Conservation (phyloP, 2,797 vertebrate genomes). For the Malurus splendens region DNA sequence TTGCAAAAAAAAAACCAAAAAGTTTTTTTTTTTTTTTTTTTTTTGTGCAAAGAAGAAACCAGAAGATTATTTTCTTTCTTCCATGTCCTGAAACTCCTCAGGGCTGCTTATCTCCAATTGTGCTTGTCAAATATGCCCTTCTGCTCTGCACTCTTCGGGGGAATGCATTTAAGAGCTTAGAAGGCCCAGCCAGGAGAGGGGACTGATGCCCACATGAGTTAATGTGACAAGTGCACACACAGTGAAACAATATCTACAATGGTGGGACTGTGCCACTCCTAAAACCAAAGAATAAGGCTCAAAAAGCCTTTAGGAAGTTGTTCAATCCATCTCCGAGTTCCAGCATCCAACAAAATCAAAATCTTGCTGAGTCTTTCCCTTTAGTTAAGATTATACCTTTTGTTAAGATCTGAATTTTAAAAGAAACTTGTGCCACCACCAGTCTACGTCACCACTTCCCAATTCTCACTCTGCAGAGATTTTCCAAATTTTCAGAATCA, state of each 20-base stretch:
- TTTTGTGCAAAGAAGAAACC: slow-evolving; percentile 45
- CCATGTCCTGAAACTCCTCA: slow-evolving; percentile 44
- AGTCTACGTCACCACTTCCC: not conserved
- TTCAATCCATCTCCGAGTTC: not conserved
- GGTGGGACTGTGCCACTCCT: not conserved
- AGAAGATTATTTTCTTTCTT: slow-evolving; percentile 58
- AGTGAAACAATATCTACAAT: not conserved
- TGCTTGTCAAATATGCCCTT: slow-evolving; percentile 52
- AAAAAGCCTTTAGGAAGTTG: not conserved
- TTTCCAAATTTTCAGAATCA: not conserved
- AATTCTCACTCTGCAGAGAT: not conserved
- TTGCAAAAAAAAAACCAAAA: no score
- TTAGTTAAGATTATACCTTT: no score
- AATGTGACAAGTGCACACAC: not conserved
- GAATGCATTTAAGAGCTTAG: slow-evolving; percentile 53
- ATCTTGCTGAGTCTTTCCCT: not conserved
- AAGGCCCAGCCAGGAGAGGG: slow-evolving; percentile 27
- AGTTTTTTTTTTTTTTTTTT: not conserved
- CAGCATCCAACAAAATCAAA: not conserved
- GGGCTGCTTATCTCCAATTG: slow-evolving; percentile 59
- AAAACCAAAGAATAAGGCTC: not conserved
- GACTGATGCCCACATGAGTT: not conserved
- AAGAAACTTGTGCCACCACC: not conserved
- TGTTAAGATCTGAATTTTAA: not conserved
- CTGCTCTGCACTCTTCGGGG: slow-evolving; percentile 23